Evolutionary conservation across 2,797 vertebrate genomes (phyloP).

Genomic region (Bufotes viridis): DNA sequence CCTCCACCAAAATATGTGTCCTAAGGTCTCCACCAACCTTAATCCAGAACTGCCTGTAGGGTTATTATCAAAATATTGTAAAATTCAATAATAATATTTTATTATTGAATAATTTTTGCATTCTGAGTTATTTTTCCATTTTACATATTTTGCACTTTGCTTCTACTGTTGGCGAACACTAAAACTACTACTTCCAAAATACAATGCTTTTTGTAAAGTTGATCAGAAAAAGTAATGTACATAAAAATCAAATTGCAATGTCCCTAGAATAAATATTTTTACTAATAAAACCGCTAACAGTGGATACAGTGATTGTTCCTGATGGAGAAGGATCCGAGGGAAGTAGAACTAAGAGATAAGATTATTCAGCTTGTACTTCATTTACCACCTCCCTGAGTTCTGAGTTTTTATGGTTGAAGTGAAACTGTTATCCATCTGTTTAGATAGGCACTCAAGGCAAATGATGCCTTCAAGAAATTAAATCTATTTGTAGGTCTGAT

Average conservation of each 20-base stretch:
- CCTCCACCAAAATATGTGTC: too few relatives aligned
- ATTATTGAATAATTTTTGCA: neutral
- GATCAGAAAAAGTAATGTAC: neutral
- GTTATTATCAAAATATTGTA: neutral
- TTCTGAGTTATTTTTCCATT: neutral
- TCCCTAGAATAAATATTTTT: slow-evolving; percentile 14
- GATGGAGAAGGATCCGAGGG: slow-evolving; percentile 51
- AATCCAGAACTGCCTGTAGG: neutral
- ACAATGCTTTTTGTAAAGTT: neutral
- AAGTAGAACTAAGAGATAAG: slow-evolving; percentile 61
- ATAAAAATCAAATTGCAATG: slow-evolving; percentile 7
- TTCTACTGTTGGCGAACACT: neutral
- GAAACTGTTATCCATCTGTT: slow-evolving; percentile 67
- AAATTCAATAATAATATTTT: neutral
- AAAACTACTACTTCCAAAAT: too few relatives aligned
- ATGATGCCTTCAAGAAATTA: slow-evolving; percentile 66
- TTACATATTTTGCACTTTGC: neutral
- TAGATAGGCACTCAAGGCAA: slow-evolving; percentile 66
- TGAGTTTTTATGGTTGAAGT: slow-evolving; percentile 60
- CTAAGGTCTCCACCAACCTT: too few relatives aligned
- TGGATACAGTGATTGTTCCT: slow-evolving; percentile 53
- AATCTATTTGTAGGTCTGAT: slow-evolving; percentile 65
- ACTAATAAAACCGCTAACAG: neutral
- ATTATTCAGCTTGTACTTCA: slow-evolving; percentile 59
- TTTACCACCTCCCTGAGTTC: slow-evolving; percentile 65